A percentile compares a stretch with the other conserved stretches of the same genome.
These are phyloP conservation scores for Propsilocerus akamusi DNA, from an alignment of 1,140 invertebrate genomes.

Conservation along the genomic window DNA sequence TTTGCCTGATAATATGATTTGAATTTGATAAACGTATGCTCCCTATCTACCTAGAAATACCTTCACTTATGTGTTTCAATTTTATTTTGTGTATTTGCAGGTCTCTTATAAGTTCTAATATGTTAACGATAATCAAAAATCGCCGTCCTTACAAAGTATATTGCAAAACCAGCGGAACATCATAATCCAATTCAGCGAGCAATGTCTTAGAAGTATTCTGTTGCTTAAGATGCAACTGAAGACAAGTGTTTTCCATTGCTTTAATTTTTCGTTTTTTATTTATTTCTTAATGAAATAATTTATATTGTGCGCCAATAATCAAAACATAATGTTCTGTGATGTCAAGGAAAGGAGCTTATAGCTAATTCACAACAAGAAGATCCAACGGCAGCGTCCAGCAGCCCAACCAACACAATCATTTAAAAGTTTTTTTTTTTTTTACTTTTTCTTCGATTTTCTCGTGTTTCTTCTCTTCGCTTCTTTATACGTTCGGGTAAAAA, in stretches of 20 bases:
- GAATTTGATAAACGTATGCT: not conserved
- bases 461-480: not conserved
- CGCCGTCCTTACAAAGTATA: not conserved
- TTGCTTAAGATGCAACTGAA: too few species aligned
- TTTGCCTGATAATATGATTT: not conserved
- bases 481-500: not conserved
- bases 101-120: not conserved
- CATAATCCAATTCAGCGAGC: not conserved
- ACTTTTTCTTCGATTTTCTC: too few species aligned
- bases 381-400: too few species aligned
- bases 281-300: too few species aligned
- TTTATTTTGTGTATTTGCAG: not conserved
- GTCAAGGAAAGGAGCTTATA: too few species aligned
- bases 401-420: too few species aligned
- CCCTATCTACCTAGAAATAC: not conserved
- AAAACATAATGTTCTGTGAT: too few species aligned
- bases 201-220: conserved; percentile 1
- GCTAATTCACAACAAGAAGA: too few species aligned
- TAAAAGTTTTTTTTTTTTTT: too few species aligned
- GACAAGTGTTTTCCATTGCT: too few species aligned
- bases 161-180: not conserved
- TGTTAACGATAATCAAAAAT: not conserved
- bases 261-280: too few species aligned
- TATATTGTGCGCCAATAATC: too few species aligned
- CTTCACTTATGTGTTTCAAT: not conserved